Evolutionary conservation across 2,113 vertebrate genomes (phyloP).

Genomic region (Apteryx owenii): DNA sequence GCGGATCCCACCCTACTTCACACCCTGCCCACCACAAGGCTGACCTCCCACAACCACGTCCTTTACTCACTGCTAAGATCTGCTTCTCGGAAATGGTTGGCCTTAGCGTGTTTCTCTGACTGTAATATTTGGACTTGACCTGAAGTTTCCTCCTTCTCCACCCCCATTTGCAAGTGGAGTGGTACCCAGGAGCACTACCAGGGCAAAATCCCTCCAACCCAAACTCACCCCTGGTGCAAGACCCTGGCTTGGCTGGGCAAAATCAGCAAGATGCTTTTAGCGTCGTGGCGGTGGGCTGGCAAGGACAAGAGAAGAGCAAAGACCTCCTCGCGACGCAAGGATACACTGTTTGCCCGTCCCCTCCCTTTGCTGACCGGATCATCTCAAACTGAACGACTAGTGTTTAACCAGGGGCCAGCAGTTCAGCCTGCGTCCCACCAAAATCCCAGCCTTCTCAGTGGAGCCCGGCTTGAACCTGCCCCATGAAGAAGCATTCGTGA

Average conservation of each 20-base stretch:
- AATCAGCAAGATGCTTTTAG: not conserved
- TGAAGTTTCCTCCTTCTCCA: not conserved
- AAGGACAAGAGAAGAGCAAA: not conserved
- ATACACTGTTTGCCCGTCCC: not conserved
- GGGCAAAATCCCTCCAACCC: not conserved
- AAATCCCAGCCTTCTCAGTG: not conserved
- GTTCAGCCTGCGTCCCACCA: not conserved
- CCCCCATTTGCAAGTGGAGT: not conserved
- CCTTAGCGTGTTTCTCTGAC: not conserved
- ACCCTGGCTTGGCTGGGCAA: not conserved
- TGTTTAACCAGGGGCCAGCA: not conserved
- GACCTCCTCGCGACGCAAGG: not conserved
- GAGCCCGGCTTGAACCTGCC: not conserved
- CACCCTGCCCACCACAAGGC: not conserved
- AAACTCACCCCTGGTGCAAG: fast-evolving
- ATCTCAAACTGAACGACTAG: not conserved
- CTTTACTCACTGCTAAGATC: not conserved
- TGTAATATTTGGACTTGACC: not conserved
- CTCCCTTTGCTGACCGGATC: not conserved
- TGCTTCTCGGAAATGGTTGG: conserved; percentile 13
- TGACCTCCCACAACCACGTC: not conserved
- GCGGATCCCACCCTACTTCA: not conserved
- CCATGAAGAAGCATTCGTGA: too few relatives aligned
- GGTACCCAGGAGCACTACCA: fast-evolving
- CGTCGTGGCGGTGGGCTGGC: not conserved